These are phyloP conservation scores for Oopsacas minuta DNA, from an alignment of 37 sponge, comb jelly and placozoan genomes.

Conservation along the genomic window DNA sequence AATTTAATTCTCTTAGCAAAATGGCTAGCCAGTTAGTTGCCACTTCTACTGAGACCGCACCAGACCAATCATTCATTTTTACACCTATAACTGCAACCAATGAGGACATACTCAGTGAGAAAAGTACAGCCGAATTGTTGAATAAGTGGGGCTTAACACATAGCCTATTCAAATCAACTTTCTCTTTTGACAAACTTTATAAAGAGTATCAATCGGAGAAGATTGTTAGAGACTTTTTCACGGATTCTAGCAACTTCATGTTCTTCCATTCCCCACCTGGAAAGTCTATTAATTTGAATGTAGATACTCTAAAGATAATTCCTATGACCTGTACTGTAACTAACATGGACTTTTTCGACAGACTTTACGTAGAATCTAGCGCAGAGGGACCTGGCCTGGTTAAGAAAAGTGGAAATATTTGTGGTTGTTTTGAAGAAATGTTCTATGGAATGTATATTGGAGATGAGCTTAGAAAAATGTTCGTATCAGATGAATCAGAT, in stretches of 20 bases:
- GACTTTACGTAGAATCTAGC: not conserved
- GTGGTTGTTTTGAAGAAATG: conserved; percentile 4
- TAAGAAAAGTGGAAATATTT: not conserved
- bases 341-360: conserved; percentile 5
- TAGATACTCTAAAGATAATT: not conserved
- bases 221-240: not conserved
- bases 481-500: conserved; percentile 1
- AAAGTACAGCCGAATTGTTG: not conserved
- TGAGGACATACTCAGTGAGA: not conserved
- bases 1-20: no score
- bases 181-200: not conserved
- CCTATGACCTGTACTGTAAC: not conserved
- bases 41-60: not conserved
- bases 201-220: conserved; percentile 1
- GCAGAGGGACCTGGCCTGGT: not conserved
- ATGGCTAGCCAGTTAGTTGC: not conserved
- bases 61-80: not conserved
- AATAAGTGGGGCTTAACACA: not conserved
- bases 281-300: not conserved
- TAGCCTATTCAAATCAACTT: not conserved
- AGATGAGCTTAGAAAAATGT: conserved; percentile 14
- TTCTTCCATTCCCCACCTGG: not conserved
- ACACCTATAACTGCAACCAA: not conserved
- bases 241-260: not conserved
- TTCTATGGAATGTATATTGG: not conserved